phyloP scores from a whole-genome alignment of 2,888 invertebrate species.

The Prosapia bicincta region DNA sequence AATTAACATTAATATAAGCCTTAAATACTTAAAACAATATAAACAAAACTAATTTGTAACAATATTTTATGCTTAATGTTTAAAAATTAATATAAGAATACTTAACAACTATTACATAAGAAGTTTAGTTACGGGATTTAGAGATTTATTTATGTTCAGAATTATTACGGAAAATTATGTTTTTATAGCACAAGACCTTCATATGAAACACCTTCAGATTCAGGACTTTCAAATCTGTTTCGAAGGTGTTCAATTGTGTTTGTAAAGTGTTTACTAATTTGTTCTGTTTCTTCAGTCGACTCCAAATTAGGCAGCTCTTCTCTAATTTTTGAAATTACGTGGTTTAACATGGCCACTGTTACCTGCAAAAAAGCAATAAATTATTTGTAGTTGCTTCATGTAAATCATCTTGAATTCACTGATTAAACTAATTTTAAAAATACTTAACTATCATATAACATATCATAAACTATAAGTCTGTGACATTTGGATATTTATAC shows the following conservation, averaged over 20 bases:
- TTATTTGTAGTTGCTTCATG: too few species aligned
- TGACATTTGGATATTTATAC: too few species aligned
- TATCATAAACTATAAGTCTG: too few species aligned
- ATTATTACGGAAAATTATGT: not conserved
- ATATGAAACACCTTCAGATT: constrained; percentile 60
- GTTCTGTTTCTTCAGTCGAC: constrained; percentile 92
- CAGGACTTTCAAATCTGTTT: constrained; percentile 63
- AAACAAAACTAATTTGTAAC: not conserved
- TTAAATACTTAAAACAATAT: not conserved
- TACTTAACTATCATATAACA: too few species aligned
- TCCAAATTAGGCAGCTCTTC: constrained; percentile 93
- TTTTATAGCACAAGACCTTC: constrained; percentile 56
- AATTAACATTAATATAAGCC: not conserved
- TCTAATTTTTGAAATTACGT: constrained; percentile 85
- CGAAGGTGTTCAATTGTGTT: constrained; percentile 82
- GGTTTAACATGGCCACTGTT: constrained; percentile 59
- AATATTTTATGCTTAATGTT: not conserved
- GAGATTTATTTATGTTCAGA: not conserved
- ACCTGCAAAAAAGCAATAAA: constrained; percentile 55
- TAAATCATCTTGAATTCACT: too few species aligned
- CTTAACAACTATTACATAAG: not conserved
- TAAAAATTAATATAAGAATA: not conserved
- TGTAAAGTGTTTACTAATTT: constrained; percentile 92
- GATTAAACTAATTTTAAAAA: too few species aligned
- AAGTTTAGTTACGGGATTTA: too few species aligned